Percentiles rank a stretch among this genome's conserved stretches.
These are phyloP conservation scores for Carapus acus DNA, from an alignment of 2,797 vertebrate genomes.

Conservation along the genomic window DNA sequence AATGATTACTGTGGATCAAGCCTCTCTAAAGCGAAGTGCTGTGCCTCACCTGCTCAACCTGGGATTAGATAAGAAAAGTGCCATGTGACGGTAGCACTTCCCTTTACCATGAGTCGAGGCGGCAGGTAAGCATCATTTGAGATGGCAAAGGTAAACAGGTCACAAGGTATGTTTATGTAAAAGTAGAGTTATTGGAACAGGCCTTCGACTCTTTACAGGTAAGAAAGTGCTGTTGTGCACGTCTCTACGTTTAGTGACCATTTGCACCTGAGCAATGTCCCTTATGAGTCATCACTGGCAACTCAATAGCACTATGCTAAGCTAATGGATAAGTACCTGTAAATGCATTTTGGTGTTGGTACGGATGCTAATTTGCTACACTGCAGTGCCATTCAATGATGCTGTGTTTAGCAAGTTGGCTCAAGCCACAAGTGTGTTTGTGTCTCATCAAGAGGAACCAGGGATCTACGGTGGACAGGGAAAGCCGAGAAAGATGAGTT, in stretches of 20 bases:
- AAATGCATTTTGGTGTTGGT: constrained; percentile 70
- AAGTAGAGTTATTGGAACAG: background rate
- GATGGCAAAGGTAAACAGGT: background rate
- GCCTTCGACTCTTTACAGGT: constrained; percentile 4
- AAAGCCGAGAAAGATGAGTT: constrained; percentile 28
- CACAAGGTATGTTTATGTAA: background rate
- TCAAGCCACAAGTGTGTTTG: constrained; percentile 48
- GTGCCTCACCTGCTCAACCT: constrained; percentile 35
- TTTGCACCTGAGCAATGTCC: constrained; percentile 43
- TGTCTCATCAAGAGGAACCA: constrained; percentile 53
- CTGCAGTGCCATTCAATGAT: constrained; percentile 38
- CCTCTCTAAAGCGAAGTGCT: constrained; percentile 24
- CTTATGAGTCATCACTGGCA: constrained; percentile 50
- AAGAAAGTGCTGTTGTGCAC: constrained; percentile 16
- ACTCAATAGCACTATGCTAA: constrained; percentile 68
- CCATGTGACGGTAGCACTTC: constrained; percentile 38
- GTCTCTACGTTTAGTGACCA: constrained; percentile 37
- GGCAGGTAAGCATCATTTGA: constrained; percentile 27
- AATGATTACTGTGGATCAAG: constrained; percentile 6
- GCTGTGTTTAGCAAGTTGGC: constrained; percentile 48
- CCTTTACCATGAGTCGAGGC: constrained; percentile 21
- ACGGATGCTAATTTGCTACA: constrained; percentile 65
- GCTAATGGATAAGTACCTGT: constrained; percentile 71
- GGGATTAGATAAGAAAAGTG: constrained; percentile 49
- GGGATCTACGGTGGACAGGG: constrained; percentile 37